Percentiles rank a stretch among this genome's conserved stretches.
Conservation (phyloP, 2,888 invertebrate genomes). For the Brenthis hecate region DNA sequence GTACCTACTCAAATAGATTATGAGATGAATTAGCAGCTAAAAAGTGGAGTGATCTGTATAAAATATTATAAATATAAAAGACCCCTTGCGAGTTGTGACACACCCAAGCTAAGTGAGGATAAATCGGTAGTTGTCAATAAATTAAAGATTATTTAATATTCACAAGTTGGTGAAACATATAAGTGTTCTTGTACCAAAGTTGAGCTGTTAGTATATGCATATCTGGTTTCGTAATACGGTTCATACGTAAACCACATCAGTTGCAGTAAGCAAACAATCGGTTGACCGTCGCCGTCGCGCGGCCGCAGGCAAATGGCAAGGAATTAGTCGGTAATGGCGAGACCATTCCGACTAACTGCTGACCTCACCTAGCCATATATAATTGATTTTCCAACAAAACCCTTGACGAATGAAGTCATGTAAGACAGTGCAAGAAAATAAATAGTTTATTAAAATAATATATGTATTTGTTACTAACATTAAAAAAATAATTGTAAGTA, state of each 20-base stretch:
- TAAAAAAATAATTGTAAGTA: too few species aligned
- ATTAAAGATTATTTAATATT: not conserved
- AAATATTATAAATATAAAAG: too few species aligned
- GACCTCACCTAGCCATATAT: conserved; percentile 71
- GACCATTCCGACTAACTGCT: conserved; percentile 76
- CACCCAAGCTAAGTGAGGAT: too few species aligned
- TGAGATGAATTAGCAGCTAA: too few species aligned
- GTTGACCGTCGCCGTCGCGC: conserved; percentile 62
- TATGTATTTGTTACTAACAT: not conserved
- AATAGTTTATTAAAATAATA: not conserved
- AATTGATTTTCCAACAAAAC: conserved; percentile 63
- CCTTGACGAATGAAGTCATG: conserved; percentile 9
- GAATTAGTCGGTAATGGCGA: conserved; percentile 80
- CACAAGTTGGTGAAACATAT: not conserved
- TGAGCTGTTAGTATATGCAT: not conserved
- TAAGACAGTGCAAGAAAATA: too few species aligned
- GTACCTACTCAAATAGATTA: too few species aligned
- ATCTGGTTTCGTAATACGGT: conserved; percentile 4
- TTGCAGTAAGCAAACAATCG: conserved; percentile 46
- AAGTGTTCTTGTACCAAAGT: not conserved
- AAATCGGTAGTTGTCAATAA: too few species aligned
- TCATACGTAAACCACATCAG: conserved; percentile 31
- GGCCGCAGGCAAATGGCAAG: conserved; percentile 80
- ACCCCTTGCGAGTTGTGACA: too few species aligned
- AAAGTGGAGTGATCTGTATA: too few species aligned